Conservation (phyloP, 2,113 vertebrate species). For the Eira barbara region DNA sequence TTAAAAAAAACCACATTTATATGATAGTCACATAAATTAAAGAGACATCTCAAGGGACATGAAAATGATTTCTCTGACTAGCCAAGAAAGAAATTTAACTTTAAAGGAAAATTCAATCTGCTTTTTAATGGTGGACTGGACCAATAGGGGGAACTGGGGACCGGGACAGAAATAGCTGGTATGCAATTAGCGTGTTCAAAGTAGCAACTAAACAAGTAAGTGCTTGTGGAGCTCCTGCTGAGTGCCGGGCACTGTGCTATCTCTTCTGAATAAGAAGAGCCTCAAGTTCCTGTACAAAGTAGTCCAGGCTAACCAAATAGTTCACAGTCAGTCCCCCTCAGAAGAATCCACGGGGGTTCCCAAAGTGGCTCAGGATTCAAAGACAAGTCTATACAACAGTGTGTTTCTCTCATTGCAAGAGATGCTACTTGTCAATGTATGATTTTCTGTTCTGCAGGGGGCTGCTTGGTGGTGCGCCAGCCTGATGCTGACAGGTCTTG, state of each 20-base stretch:
- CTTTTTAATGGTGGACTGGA: background rate
- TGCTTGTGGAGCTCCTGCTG: background rate
- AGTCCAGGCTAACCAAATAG: background rate
- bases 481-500: conserved; percentile 92
- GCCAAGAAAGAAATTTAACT: background rate
- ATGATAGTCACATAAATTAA: background rate
- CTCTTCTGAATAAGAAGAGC: background rate
- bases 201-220: background rate
- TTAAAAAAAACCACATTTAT: background rate
- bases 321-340: background rate
- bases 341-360: background rate
- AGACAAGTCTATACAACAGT: background rate
- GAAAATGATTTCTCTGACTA: background rate
- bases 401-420: conserved; percentile 53
- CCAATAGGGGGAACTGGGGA: background rate
- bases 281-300: background rate
- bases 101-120: background rate
- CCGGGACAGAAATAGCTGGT: background rate
- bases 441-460: conserved; percentile 88
- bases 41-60: background rate
- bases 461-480: conserved; percentile 89
- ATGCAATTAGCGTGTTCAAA: background rate
- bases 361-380: background rate
- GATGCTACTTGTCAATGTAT: conserved; percentile 73
- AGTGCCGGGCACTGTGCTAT: background rate